These are phyloP conservation scores for Pantelozetes paolii DNA, from an alignment of 2,888 invertebrate species.

Conservation along the genomic window DNA sequence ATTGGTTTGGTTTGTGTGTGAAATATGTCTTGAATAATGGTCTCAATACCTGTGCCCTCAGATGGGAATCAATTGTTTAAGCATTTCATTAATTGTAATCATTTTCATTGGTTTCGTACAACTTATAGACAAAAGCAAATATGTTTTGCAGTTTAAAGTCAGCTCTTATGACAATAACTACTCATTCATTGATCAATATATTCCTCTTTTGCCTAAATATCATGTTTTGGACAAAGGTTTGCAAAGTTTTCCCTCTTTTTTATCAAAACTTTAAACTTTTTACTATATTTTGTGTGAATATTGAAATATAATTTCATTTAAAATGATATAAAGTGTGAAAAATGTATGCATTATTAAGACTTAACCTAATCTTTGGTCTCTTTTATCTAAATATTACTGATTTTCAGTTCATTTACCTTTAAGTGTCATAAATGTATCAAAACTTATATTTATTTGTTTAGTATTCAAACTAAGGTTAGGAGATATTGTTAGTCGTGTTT, in stretches of 20 bases:
- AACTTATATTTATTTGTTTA: background rate
- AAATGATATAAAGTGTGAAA: no score
- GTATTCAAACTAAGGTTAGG: background rate
- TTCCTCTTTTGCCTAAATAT: background rate
- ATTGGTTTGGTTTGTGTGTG: background rate
- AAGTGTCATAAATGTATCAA: background rate
- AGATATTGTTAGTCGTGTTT: no score
- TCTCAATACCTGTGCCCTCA: background rate
- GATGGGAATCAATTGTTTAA: conserved; percentile 12
- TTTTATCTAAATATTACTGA: background rate
- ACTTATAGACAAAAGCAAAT: background rate
- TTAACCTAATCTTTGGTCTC: background rate
- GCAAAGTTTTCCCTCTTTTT: no score
- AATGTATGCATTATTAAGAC: no score
- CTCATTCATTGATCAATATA: conserved; percentile 1
- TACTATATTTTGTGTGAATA: no score
- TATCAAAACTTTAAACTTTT: no score
- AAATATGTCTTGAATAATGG: conserved; percentile 16
- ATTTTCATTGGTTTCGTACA: background rate
- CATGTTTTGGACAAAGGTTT: conserved; percentile 12
- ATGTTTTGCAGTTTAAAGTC: background rate
- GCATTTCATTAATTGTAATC: background rate
- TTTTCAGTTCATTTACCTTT: conserved; percentile 1
- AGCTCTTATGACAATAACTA: conserved; percentile 14
- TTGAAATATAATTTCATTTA: no score